Conservation (phyloP, 2,797 vertebrate species). For the Presbytis comata region DNA sequence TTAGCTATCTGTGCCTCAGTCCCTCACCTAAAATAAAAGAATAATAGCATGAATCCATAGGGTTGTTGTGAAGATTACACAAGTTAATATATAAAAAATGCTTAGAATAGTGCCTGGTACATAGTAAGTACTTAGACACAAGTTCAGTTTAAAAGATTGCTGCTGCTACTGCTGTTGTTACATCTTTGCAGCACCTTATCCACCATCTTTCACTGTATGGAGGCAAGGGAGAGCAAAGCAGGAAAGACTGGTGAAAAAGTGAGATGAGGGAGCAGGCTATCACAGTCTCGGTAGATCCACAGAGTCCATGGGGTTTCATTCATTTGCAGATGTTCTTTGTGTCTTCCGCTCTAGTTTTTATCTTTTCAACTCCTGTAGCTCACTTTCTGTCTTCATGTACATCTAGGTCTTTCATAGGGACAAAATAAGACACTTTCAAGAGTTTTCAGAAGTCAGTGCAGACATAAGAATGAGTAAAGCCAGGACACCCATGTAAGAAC, state of each 20-base stretch:
- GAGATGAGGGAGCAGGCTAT: not conserved
- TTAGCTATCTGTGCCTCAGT: not conserved
- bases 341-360: not conserved
- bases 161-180: not conserved
- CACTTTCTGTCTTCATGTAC: not conserved
- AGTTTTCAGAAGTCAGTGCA: not conserved
- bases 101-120: not conserved
- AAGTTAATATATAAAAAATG: not conserved
- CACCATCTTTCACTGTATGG: not conserved
- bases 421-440: not conserved
- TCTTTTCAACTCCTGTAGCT: not conserved
- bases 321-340: not conserved
- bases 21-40: not conserved
- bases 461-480: not conserved
- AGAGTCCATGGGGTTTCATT: not conserved
- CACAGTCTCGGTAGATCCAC: not conserved
- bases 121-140: not conserved
- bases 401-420: not conserved
- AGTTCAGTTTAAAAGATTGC: not conserved
- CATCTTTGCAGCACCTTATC: not conserved
- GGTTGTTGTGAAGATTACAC: not conserved
- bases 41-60: not conserved
- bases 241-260: not conserved
- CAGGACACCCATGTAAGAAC: not conserved
- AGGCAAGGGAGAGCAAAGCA: accelerated